Base-by-base conservation (phyloP, 2,888 invertebrate genomes). In the Exocentrus adspersus region DNA sequence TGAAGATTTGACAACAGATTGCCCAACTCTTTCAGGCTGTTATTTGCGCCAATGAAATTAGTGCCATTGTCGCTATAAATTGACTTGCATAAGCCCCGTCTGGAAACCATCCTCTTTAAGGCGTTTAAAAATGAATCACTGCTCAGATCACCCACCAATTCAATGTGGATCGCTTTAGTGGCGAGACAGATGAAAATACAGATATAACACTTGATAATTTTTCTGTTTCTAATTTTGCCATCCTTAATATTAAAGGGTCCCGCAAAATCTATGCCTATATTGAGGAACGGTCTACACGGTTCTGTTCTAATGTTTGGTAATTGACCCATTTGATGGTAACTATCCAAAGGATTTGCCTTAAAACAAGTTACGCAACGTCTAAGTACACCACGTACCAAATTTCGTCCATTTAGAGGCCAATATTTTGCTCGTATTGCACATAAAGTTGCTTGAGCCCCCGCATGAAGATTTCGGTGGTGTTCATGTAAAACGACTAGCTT, bases 161-260 rank as follows among this genome's bases (percentile, higher is more conserved):
- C 80, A 0, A 80, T 12, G 24, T 80, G 79, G 1, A 78, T 54
- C 10, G 78, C 75, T 60, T 70, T 73, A 1, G 76, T 75, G 0
- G 64, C 32, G 21, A 77, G 59, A 53, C 78, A 75, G n/a, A 77
- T 64, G 50, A 77, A 77, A 30, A 77, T 6, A 50, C 70, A 69
- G 16, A 78, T 46, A 67, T 76, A 79, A 2, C 48, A 52, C 59
- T 75, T 77, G 1, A 63, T 60, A 9, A 52, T 30, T 32, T 65
- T 62, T 14, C 60, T 32, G 12, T 64, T 68, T 60, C 75, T 43
- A 7, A 63, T 51, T 14, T 37, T 54, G 12, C 63, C 53, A 37
- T 61, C 64, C 57, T 69, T 72, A 14, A 73, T 62, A 14, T 53
- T 19, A 53, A 69, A 61, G 14, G 75, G 73, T 19, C 76, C 75